phyloP scores from a whole-genome alignment of 2,888 invertebrate species.

The Spialia ferax region DNA sequence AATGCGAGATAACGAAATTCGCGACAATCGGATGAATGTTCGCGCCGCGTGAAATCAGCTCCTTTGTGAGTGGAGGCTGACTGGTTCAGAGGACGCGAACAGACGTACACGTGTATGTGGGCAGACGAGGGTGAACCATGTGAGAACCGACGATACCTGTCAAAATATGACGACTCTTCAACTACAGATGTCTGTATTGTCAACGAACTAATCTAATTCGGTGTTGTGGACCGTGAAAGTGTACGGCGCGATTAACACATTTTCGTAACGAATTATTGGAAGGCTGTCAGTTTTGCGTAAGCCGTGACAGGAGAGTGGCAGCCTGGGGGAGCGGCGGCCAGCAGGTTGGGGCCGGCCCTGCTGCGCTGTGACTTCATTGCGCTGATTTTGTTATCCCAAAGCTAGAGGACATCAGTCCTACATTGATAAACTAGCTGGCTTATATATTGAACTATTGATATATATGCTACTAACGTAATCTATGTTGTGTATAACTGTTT shows the following conservation, averaged over 20 bases:
- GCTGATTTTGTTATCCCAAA: slow-evolving; percentile 57
- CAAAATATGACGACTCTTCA: slow-evolving; percentile 84
- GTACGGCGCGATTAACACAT: slow-evolving; percentile 83
- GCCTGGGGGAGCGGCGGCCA: slow-evolving; percentile 68
- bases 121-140: slow-evolving; percentile 80
- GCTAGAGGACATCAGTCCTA: background rate
- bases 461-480: too few species aligned
- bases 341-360: slow-evolving; percentile 48
- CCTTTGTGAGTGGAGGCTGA: slow-evolving; percentile 72
- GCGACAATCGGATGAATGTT: slow-evolving; percentile 84
- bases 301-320: slow-evolving; percentile 85
- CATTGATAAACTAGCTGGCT: too few species aligned
- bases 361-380: slow-evolving; percentile 47
- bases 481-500: too few species aligned
- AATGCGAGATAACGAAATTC: slow-evolving; percentile 83
- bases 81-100: slow-evolving; percentile 59
- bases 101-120: slow-evolving; percentile 82
- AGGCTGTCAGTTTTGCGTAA: slow-evolving; percentile 85
- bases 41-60: slow-evolving; percentile 85
- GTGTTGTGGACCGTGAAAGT: slow-evolving; percentile 81
- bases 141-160: slow-evolving; percentile 79
- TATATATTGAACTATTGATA: too few species aligned
- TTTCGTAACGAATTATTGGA: slow-evolving; percentile 84
- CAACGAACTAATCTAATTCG: slow-evolving; percentile 82
- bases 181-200: slow-evolving; percentile 84